Evolutionary conservation across 2,888 invertebrate species (phyloP), one percentile per base, ranked within the genome.

Genomic region (Tipula unca): DNA sequence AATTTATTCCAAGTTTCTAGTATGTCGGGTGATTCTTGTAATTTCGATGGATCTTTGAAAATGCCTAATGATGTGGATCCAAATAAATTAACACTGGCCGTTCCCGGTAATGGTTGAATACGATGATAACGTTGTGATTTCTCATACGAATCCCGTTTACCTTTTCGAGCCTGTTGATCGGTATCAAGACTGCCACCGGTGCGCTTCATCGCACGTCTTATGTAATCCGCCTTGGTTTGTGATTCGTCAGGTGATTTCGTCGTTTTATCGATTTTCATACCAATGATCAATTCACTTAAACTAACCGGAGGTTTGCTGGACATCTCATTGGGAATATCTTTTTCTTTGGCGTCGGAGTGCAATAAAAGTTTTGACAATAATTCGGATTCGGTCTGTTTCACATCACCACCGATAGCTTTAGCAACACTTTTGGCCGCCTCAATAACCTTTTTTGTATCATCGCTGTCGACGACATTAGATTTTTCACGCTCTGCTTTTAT

Each of bases 181-280:
- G 3, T 10, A 14, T 25, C 10, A 10, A 13, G 14, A 25, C 25
- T 69, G 1, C 25, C 25, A 69, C 69, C 69, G 25, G 25, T 69
- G 8, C 69, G 69, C 3, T 69, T 69, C 69, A 69, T 69, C 10
- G 69, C 69, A 25, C 69, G 69, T 17, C 89, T 90, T 0, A 93
- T 90, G 48, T 92, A 89, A 2, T 92, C 91, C 10, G 90, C 88
- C 17, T 90, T 90, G 0, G 82, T 85, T 25, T 85, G 39, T 25
- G 29, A 25, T 14, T 42, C 85, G 14, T 32, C 36, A 3, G 82
- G 8, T 8, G 6, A 17, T 29, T 92, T 92, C 82, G 90, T 89
- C 20, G 92, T 90, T 35, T 93, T 92, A 88, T 96, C 96, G 82
- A 96, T 93, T 90, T 95, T 95, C 96, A 96, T 96, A 39, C 94